Evolutionary conservation across 2,797 vertebrate genomes (phyloP).

Genomic region (Sebastes matsubarae): DNA sequence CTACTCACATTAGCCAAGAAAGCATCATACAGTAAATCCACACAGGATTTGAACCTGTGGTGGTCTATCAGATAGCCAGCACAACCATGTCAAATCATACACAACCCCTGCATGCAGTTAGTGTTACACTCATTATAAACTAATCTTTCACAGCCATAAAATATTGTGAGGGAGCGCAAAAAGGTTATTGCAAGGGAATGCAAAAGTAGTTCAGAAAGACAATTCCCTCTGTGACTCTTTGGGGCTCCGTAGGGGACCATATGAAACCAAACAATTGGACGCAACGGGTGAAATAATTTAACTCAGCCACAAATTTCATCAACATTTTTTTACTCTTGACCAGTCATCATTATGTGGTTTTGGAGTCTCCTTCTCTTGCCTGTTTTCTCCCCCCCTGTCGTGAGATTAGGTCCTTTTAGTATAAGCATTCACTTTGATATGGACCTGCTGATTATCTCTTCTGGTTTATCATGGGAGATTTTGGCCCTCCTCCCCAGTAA

Average conservation of each 20-base stretch:
- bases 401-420: slow-evolving; percentile 4
- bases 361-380: not conserved
- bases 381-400: not conserved
- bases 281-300: not conserved
- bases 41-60: not conserved
- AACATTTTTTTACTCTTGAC: not conserved
- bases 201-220: not conserved
- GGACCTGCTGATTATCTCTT: slow-evolving; percentile 10
- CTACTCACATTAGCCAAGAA: not conserved
- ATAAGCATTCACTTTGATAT: not conserved
- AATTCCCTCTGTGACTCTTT: not conserved
- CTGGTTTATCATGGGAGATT: not conserved
- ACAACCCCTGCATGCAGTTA: not conserved
- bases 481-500: not conserved
- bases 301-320: not conserved
- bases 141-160: not conserved
- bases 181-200: not conserved
- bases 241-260: not conserved
- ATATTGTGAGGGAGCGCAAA: not conserved
- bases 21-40: not conserved
- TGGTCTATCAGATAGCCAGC: not conserved
- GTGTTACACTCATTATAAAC: not conserved
- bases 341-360: slow-evolving; percentile 6
- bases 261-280: not conserved
- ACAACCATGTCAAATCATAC: not conserved